These are phyloP conservation scores for Pterocles burchelli DNA, from an alignment of 2,113 vertebrate genomes.

Conservation along the genomic window DNA sequence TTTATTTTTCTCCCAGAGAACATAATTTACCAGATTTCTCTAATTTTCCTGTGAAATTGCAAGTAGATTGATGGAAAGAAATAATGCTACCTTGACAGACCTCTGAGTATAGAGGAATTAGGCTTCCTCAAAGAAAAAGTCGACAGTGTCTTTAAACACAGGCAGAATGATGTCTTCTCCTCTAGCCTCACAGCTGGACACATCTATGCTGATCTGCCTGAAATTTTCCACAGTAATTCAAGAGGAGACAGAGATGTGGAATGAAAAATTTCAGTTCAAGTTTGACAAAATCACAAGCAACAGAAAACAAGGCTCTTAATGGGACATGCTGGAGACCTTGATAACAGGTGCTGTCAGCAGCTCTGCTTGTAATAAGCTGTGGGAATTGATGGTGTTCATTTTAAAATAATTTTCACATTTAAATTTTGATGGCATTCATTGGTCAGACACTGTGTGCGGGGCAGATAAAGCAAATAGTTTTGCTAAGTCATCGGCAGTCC, in stretches of 20 bases:
- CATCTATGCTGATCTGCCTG: not conserved
- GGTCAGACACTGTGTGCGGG: not conserved
- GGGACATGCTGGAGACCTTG: not conserved
- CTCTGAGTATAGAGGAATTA: not conserved
- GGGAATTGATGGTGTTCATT: not conserved
- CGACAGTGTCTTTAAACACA: not conserved
- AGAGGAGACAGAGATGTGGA: not conserved
- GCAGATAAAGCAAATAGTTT: not conserved
- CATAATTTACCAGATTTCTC: not conserved
- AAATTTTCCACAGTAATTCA: not conserved
- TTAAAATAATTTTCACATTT: not conserved
- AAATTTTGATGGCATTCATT: not conserved
- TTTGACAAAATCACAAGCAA: constrained; percentile 17
- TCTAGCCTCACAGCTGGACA: not conserved
- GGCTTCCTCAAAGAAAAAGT: not conserved
- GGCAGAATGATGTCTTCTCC: not conserved
- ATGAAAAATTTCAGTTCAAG: not conserved
- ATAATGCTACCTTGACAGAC: accelerated
- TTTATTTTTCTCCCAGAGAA: not conserved
- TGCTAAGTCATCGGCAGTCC: not conserved
- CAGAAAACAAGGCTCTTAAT: constrained; percentile 18
- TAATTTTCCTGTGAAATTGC: not conserved
- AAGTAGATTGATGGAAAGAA: not conserved
- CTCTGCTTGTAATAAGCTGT: not conserved
- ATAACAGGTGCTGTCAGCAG: not conserved